These are phyloP conservation scores for Cactoblastis cactorum DNA, from an alignment of 2,888 invertebrate genomes.

Conservation along the genomic window DNA sequence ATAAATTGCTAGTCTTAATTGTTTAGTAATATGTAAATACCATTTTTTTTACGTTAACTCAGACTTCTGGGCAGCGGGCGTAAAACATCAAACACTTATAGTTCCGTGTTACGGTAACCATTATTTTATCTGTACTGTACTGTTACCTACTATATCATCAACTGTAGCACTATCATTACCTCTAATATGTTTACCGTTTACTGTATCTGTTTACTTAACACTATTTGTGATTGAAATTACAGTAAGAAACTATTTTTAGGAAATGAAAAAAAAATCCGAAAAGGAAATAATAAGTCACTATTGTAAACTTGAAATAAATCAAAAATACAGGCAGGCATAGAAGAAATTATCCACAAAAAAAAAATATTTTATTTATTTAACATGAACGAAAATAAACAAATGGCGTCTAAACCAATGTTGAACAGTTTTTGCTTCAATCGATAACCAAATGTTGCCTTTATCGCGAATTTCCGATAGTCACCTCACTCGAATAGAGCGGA, in stretches of 20 bases:
- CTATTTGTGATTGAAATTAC: no score
- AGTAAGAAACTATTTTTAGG: no score
- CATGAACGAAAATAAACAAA: not conserved
- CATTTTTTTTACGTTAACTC: not conserved
- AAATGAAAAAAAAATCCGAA: no score
- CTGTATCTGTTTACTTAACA: not conserved
- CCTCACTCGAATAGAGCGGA: not conserved
- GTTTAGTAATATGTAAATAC: not conserved
- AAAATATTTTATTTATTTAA: no score
- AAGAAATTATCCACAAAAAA: no score
- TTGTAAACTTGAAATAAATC: no score
- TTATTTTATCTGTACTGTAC: not conserved
- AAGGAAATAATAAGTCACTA: no score
- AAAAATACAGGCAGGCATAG: no score
- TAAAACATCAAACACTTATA: not conserved
- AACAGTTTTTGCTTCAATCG: not conserved
- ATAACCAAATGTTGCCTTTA: not conserved
- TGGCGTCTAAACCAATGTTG: not conserved
- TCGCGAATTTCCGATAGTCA: not conserved
- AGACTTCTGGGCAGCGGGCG: not conserved
- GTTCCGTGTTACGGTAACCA: not conserved
- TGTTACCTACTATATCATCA: conserved; percentile 3
- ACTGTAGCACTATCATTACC: not conserved
- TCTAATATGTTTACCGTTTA: not conserved
- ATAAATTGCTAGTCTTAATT: no score